Evolutionary conservation across 1,140 invertebrate species (phyloP).

Genomic region (Heterodera carotae): DNA sequence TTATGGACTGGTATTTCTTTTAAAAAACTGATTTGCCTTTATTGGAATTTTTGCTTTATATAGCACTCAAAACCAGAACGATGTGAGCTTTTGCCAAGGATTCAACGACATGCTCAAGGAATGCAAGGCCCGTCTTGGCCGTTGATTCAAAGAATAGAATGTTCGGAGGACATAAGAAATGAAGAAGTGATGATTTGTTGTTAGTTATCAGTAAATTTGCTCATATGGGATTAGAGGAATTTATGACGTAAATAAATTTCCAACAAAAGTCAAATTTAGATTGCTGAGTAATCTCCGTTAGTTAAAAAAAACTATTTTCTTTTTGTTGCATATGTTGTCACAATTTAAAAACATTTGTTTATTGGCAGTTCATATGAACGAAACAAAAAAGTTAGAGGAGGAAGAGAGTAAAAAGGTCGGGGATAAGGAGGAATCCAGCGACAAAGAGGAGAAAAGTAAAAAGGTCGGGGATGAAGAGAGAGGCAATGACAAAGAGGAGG

Average conservation of each 20-base stretch:
- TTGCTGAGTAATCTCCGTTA: not conserved
- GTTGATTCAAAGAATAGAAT: not conserved
- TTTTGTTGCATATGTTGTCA: no score
- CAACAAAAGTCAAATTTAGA: not conserved
- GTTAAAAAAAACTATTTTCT: no score
- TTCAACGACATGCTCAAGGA: constrained; percentile 58
- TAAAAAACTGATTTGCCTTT: constrained; percentile 12
- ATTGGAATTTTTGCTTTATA: constrained; percentile 20
- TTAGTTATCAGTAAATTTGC: not conserved
- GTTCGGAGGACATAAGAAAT: not conserved
- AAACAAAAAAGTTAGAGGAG: not conserved
- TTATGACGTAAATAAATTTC: not conserved
- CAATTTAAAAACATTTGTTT: no score
- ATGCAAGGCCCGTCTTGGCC: constrained; percentile 47
- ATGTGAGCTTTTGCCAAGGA: constrained; percentile 44
- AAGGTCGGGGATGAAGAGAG: no score
- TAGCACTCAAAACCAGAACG: constrained; percentile 46
- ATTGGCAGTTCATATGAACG: no score
- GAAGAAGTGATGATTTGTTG: constrained; percentile 1
- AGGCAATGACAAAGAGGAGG: no score
- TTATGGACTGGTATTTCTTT: constrained; percentile 46
- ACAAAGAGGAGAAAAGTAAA: no score
- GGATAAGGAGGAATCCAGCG: no score
- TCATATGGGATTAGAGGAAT: not conserved
- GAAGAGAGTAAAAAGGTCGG: no score